Percentiles rank a stretch among this genome's conserved stretches.
Conservation (phyloP, 2,113 vertebrate genomes). For the Alligator sinensis region DNA sequence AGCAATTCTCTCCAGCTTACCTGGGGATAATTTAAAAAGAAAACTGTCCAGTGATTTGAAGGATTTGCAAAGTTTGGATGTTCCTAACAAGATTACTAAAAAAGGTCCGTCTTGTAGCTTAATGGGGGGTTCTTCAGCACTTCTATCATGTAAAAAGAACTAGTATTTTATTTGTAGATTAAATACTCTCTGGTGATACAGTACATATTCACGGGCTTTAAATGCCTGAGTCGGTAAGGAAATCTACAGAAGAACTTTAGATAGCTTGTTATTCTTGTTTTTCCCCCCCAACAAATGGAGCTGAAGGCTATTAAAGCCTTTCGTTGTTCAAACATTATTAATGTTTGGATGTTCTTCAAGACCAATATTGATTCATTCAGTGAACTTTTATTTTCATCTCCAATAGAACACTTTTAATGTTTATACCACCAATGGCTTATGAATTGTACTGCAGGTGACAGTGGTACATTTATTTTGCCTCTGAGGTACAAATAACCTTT, state of each 20-base stretch:
- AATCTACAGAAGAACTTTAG: neutral
- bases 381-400: neutral
- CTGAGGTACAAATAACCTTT: constrained; percentile 3
- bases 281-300: neutral
- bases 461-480: constrained; percentile 20
- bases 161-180: neutral
- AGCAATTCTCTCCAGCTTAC: constrained; percentile 79
- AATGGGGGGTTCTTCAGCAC: neutral
- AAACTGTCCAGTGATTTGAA: constrained; percentile 79
- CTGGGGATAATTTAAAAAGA: constrained; percentile 84
- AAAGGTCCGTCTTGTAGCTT: constrained; percentile 77
- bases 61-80: constrained; percentile 54
- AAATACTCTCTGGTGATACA: neutral
- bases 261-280: neutral
- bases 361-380: neutral
- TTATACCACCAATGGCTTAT: neutral
- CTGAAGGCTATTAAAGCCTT: neutral
- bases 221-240: neutral
- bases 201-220: neutral
- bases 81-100: constrained; percentile 83
- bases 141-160: neutral
- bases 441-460: neutral
- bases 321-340: neutral
- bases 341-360: neutral
- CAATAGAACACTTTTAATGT: neutral